A percentile compares a stretch with the other conserved stretches of the same genome.
phyloP scores from a whole-genome alignment of 2,888 invertebrate species.

The Oscheius sp. region DNA sequence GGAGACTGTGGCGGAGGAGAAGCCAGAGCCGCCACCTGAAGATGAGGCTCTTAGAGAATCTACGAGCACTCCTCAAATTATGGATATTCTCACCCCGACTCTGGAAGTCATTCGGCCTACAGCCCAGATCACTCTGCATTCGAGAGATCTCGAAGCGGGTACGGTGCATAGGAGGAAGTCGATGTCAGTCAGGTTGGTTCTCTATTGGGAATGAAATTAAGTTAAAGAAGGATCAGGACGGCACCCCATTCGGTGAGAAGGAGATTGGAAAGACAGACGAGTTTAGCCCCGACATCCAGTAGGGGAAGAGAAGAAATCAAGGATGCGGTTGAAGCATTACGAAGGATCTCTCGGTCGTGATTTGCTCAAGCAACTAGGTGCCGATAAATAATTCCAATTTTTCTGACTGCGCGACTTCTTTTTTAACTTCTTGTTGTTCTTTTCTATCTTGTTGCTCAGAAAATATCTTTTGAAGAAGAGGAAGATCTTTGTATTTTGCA shows the following conservation, averaged over 20 bases:
- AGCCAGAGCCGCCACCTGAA: not conserved
- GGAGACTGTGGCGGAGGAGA: not conserved
- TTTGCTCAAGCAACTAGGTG: not conserved
- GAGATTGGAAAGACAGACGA: not conserved
- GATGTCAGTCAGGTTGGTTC: too few relatives aligned
- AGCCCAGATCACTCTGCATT: not conserved
- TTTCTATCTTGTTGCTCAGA: too few relatives aligned
- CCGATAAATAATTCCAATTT: too few relatives aligned
- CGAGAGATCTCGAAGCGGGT: not conserved
- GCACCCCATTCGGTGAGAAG: not conserved
- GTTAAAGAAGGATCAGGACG: too few relatives aligned
- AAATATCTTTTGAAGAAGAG: too few relatives aligned
- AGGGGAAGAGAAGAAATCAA: not conserved
- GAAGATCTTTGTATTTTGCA: too few relatives aligned
- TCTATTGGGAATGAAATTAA: too few relatives aligned
- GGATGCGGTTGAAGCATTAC: not conserved
- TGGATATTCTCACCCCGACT: conserved; percentile 64
- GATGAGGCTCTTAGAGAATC: conserved; percentile 10
- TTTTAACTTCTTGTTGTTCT: too few relatives aligned
- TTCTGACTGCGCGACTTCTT: too few relatives aligned
- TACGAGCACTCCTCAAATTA: conserved; percentile 31
- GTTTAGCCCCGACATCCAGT: not conserved
- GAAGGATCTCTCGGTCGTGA: not conserved
- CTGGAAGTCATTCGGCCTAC: conserved; percentile 50
- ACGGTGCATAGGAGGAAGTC: not conserved